Base-by-base conservation (phyloP, 2,113 vertebrate genomes). In the Climacteris rufus region DNA sequence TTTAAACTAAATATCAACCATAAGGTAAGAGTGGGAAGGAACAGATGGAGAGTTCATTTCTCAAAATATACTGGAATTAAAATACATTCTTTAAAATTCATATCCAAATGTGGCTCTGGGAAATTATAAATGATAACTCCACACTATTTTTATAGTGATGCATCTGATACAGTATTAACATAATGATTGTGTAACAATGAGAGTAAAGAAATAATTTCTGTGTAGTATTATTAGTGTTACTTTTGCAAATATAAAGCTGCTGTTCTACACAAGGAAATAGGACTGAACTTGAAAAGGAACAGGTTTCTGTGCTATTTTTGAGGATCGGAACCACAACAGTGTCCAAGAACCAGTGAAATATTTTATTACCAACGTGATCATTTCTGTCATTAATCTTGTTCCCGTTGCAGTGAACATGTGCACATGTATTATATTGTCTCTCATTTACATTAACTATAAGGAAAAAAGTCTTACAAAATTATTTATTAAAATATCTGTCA, bases 1-100 rank as follows among this genome's bases (percentile, higher is more conserved):
- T 94, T 90, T 86, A 91, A 95, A 87, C 79, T 96, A 90, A 96
- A 89, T 93, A 83, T 92, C 96, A 95, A 39, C 88, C 81, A 97
- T 96, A 97, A 95, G 97, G 95, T 89, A 93, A 86, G 91, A 95
- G 97, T 96, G 87, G 94, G 91, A 96, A 69, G 87, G 76, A 95
- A 54, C 97, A 93, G 89, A 97, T 92, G 94, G 96, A 96, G 61
- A 87, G 75, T 92, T 97, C 39, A 74, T 91, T 96, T 97, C 75
- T 95, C 95, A 74, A 79, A 97, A 85, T 76, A 24, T 20, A 94
- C 45, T 95, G 69, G 42, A 96, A 94, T 61, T 35, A 97, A 94
- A 94, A 84, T 77, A 60, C 66, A 70, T 90, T 97, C 57, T 92
- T 91, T 92, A 90, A 95, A 96, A 97, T 97, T 96, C 93, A 94